A percentile compares a stretch with the other conserved stretches of the same genome.
These are phyloP conservation scores for Castor canadensis DNA, from an alignment of 2,113 vertebrate genomes.

Conservation along the genomic window DNA sequence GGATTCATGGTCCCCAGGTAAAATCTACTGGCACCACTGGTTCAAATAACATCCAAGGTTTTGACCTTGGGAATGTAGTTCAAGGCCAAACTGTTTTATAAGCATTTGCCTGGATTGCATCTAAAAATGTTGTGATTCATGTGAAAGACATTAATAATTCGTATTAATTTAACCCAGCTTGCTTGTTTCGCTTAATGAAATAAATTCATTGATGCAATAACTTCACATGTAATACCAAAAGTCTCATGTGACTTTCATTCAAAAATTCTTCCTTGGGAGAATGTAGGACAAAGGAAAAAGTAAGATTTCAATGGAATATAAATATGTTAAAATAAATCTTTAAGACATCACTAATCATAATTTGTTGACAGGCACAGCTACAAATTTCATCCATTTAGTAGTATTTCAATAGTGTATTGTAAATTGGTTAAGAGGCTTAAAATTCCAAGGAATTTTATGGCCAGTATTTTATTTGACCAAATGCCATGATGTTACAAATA, in stretches of 20 bases:
- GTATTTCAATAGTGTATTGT: not conserved
- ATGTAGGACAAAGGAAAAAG: not conserved
- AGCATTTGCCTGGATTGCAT: constrained; percentile 11
- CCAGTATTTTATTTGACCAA: not conserved
- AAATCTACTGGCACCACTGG: constrained; percentile 49
- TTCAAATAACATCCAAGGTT: constrained; percentile 25
- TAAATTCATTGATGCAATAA: not conserved
- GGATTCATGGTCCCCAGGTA: not conserved
- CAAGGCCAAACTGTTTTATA: constrained; percentile 70
- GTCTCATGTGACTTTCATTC: not conserved
- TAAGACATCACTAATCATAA: not conserved
- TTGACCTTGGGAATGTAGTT: constrained; percentile 71
- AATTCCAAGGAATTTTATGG: not conserved
- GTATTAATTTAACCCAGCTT: not conserved
- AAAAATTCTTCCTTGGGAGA: not conserved
- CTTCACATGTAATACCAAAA: not conserved
- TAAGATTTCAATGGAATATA: not conserved
- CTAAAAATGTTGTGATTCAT: constrained; percentile 21
- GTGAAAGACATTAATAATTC: constrained; percentile 42
- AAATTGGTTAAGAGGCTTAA: not conserved
- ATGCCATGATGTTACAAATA: not conserved
- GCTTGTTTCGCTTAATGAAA: constrained; percentile 47
- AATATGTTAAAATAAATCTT: constrained; percentile 26
- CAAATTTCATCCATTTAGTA: not conserved
- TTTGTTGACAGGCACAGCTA: not conserved